phyloP scores from a whole-genome alignment of 2,888 invertebrate genomes.

The Baccha elongata region DNA sequence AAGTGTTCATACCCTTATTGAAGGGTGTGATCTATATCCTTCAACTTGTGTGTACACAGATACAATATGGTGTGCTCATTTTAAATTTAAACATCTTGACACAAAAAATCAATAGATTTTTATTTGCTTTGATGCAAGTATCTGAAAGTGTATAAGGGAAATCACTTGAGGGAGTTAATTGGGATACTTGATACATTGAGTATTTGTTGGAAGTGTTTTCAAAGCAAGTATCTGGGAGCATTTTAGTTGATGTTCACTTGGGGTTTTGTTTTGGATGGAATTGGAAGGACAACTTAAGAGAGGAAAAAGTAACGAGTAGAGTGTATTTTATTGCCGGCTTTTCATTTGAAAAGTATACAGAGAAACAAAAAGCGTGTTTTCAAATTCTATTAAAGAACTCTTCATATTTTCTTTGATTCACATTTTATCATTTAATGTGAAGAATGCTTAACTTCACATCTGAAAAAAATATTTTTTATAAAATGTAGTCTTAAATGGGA shows the following conservation, averaged over 20 bases:
- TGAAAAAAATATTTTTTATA: too few relatives aligned
- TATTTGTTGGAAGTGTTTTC: conserved; percentile 20
- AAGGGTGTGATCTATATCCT: conserved; percentile 41
- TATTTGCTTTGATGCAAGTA: conserved; percentile 63
- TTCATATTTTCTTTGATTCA: too few relatives aligned
- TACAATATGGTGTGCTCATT: conserved; percentile 3
- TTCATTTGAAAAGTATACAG: not conserved
- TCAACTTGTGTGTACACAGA: conserved; percentile 22
- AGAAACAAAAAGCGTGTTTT: not conserved
- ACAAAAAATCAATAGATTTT: conserved; percentile 40
- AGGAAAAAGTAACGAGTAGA: not conserved
- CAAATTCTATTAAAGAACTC: too few relatives aligned
- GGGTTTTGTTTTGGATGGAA: conserved; percentile 20
- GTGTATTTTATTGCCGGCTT: not conserved
- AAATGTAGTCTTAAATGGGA: too few relatives aligned
- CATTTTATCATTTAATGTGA: too few relatives aligned
- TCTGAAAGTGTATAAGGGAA: too few relatives aligned
- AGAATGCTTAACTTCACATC: too few relatives aligned
- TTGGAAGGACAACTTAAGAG: conserved; percentile 33
- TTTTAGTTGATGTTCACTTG: conserved; percentile 21
- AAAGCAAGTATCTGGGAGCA: conserved; percentile 26
- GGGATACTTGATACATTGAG: conserved; percentile 61
- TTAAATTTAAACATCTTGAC: conserved; percentile 35
- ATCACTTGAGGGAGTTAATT: conserved; percentile 60
- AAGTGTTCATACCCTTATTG: not conserved